phyloP scores from a whole-genome alignment of 2,797 vertebrate species.

The Enteromius viviparus region DNA sequence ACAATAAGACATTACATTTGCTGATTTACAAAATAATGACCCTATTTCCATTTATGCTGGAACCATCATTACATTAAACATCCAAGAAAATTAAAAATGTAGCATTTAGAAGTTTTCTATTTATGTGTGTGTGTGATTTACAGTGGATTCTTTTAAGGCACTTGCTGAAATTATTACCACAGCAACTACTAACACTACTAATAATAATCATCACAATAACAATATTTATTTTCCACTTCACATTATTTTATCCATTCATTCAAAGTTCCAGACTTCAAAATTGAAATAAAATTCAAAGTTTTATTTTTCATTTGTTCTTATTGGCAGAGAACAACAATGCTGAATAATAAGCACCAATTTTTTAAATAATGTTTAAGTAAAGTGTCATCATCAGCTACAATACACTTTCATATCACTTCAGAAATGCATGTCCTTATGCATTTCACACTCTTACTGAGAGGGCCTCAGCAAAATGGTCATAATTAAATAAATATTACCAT shows the following conservation, averaged over 20 bases:
- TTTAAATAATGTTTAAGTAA: background rate
- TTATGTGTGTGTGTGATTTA: background rate
- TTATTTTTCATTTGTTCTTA: slow-evolving; percentile 28
- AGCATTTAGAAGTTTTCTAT: background rate
- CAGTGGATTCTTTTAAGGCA: background rate
- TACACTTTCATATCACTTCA: slow-evolving; percentile 52
- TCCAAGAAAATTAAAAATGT: slow-evolving; percentile 4
- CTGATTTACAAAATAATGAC: slow-evolving; percentile 62
- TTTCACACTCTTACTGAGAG: slow-evolving; percentile 60
- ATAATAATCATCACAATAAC: background rate
- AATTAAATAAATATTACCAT: slow-evolving; percentile 72
- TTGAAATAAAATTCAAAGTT: background rate
- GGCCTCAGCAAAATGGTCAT: slow-evolving; percentile 60
- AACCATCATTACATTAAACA: slow-evolving; percentile 52
- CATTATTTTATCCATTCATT: no score
- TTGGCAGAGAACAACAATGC: slow-evolving; percentile 19
- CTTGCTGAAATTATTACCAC: background rate
- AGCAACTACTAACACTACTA: background rate
- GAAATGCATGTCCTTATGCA: slow-evolving; percentile 66
- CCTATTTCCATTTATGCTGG: slow-evolving; percentile 42
- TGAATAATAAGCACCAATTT: slow-evolving; percentile 23
- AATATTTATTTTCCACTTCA: no score
- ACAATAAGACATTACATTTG: slow-evolving; percentile 77
- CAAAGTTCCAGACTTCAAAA: background rate
- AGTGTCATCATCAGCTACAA: background rate